Percentiles rank a stretch among this genome's conserved stretches.
Evolutionary conservation across 2,888 invertebrate species (phyloP).

Genomic region (Clistopyga incitator): DNA sequence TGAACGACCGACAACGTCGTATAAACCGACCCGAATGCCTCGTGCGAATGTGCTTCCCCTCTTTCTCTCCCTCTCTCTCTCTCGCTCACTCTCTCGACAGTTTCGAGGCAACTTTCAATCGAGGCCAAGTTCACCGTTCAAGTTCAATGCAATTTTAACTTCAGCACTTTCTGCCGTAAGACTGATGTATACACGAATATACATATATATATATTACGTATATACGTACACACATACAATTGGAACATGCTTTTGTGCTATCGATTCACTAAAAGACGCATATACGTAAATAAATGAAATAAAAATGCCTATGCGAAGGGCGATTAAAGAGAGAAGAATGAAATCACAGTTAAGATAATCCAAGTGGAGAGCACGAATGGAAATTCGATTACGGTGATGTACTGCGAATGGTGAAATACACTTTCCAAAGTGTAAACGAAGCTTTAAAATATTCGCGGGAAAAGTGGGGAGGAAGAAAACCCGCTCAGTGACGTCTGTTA

Average conservation of each 20-base stretch:
- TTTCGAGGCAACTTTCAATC: slow-evolving; percentile 64
- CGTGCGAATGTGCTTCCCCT: slow-evolving; percentile 71
- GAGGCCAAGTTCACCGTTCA: slow-evolving; percentile 63
- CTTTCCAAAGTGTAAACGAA: background rate
- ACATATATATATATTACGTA: background rate
- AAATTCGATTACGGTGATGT: background rate
- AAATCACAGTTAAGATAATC: background rate
- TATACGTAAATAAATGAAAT: background rate
- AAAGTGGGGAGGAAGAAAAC: slow-evolving; percentile 75
- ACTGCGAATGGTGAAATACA: background rate
- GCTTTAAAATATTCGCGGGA: slow-evolving; percentile 4
- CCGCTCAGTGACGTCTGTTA: slow-evolving; percentile 81
- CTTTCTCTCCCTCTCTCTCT: slow-evolving; percentile 39
- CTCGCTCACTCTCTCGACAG: slow-evolving; percentile 51
- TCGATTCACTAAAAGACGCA: background rate
- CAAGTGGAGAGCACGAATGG: background rate
- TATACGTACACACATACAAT: background rate
- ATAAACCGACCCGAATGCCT: slow-evolving; percentile 73
- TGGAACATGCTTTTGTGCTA: background rate
- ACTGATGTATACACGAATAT: slow-evolving; percentile 22
- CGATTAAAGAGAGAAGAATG: background rate
- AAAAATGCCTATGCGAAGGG: background rate
- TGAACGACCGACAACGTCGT: slow-evolving; percentile 63
- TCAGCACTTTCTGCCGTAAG: slow-evolving; percentile 41
- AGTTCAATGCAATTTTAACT: slow-evolving; percentile 66